These are phyloP conservation scores for Euplagia quadripunctaria DNA, from an alignment of 2,888 invertebrate species.

Conservation along the genomic window DNA sequence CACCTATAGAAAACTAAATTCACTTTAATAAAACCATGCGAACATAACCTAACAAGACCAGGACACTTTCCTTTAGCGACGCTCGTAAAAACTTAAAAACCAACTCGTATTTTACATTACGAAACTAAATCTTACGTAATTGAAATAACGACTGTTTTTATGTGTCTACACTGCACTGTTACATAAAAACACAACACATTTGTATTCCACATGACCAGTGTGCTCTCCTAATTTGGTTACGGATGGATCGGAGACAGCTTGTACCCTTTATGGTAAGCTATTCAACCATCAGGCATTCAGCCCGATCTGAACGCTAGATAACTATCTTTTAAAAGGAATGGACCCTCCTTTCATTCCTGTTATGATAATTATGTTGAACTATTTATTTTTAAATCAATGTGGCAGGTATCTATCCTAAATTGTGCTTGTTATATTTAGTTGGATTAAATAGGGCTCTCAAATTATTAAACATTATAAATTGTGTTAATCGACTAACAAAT, in stretches of 20 bases:
- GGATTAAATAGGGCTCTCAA: neutral
- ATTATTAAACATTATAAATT: neutral
- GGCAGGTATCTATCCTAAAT: neutral
- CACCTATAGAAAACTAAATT: neutral
- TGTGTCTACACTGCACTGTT: constrained; percentile 45
- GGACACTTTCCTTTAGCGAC: constrained; percentile 43
- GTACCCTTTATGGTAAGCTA: constrained; percentile 42
- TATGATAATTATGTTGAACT: neutral
- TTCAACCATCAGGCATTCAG: constrained; percentile 24
- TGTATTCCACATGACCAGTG: constrained; percentile 59
- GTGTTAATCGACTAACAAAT: neutral
- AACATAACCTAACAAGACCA: constrained; percentile 24
- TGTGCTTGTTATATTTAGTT: neutral
- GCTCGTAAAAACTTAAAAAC: constrained; percentile 36
- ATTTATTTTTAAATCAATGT: constrained; percentile 3
- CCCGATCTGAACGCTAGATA: constrained; percentile 38
- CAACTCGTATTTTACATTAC: constrained; percentile 32
- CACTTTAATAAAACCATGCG: constrained; percentile 26
- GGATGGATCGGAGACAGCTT: constrained; percentile 47
- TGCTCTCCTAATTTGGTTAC: constrained; percentile 65
- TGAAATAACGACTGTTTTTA: constrained; percentile 39
- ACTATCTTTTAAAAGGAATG: constrained; percentile 43
- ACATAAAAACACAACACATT: constrained; percentile 57
- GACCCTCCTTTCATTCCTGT: constrained; percentile 21
- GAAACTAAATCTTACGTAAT: constrained; percentile 51